Evolutionary conservation across 2,888 invertebrate genomes (phyloP).

Genomic region (Sarcophaga variegata): DNA sequence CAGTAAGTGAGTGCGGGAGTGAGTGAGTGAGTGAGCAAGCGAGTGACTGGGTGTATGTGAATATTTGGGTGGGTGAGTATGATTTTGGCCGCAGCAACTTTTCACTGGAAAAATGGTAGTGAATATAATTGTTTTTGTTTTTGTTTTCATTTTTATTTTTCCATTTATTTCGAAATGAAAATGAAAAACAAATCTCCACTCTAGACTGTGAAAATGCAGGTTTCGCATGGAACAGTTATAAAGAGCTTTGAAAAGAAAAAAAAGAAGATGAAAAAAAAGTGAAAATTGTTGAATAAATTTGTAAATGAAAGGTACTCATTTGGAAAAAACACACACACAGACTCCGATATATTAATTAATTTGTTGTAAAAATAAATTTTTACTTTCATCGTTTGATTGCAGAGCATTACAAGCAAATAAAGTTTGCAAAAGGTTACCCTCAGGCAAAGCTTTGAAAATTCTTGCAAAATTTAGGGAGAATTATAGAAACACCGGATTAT

Average conservation of each 20-base stretch:
- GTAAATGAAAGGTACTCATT: constrained; percentile 65
- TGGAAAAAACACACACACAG: constrained; percentile 45
- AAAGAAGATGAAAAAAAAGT: constrained; percentile 47
- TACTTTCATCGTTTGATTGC: not conserved
- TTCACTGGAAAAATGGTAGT: constrained; percentile 61
- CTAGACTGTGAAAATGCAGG: constrained; percentile 20
- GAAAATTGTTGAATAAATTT: constrained; percentile 65
- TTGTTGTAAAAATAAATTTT: constrained; percentile 38
- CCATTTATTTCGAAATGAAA: constrained; percentile 35
- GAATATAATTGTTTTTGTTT: constrained; percentile 21
- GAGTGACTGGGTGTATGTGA: constrained; percentile 2
- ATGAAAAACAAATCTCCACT: constrained; percentile 40
- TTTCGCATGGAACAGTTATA: constrained; percentile 26
- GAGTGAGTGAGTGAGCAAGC: not conserved
- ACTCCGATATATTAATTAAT: constrained; percentile 42
- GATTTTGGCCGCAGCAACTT: constrained; percentile 52
- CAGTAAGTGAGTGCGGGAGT: not conserved
- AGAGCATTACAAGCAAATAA: constrained; percentile 14
- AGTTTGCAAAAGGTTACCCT: too few relatives aligned
- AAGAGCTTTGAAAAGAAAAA: not conserved
- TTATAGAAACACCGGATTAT: too few relatives aligned
- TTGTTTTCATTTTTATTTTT: constrained; percentile 5
- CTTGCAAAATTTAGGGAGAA: too few relatives aligned
- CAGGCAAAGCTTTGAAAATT: too few relatives aligned
- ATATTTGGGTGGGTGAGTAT: constrained; percentile 7